Base-by-base conservation (phyloP, 2,797 vertebrate genomes). In the Dicrostonyx torquatus region DNA sequence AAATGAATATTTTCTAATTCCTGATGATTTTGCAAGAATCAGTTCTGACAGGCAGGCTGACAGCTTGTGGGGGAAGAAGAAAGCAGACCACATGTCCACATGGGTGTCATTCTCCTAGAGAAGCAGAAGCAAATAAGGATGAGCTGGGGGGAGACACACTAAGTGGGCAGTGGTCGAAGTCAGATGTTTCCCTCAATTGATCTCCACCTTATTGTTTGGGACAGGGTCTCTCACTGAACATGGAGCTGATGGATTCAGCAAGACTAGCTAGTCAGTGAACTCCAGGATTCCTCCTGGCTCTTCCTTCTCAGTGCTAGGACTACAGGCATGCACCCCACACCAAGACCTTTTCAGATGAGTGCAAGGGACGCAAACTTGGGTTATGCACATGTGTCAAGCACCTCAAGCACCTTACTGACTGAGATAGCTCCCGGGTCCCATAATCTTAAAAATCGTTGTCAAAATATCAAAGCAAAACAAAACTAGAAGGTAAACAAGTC, bases 1-100 rank as follows among this genome's bases (percentile, higher is more conserved):
- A 80, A 53, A 66, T 85, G 4, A 53, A 62, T 18, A 70, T 92
- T 84, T 95, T 94, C 76, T 73, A 60, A 66, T 43, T 17, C 43
- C 40, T 87, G 0, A 76, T 93, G 82, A 87, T 83, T 96, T 98
- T 97, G 91, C 66, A 87, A 55, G 90, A 93, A 43, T 86, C 53
- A 87, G 93, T 97, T 91, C 82, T 96, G 95, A 80, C 89, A 96
- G 70, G 86, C 11, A 2, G 93, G 87, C 89, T 89, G 91, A 94
- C 95, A 88, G 87, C 90, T 97, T 72, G 88, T 87, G 18, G 77
- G 68, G 78, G 80, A 37, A 90, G 86, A 94, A 68, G 29, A 91
- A 93, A 70, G 84, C 43, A 43, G 80, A 77, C 85, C 84, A 92
- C 89, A 95, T 94, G 50, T 40, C 82, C 73, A 45, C n/a, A 43